Percentiles rank a stretch among this genome's conserved stretches.
Conservation (phyloP, 2,888 invertebrate species). For the Ichneumoninae sp. region DNA sequence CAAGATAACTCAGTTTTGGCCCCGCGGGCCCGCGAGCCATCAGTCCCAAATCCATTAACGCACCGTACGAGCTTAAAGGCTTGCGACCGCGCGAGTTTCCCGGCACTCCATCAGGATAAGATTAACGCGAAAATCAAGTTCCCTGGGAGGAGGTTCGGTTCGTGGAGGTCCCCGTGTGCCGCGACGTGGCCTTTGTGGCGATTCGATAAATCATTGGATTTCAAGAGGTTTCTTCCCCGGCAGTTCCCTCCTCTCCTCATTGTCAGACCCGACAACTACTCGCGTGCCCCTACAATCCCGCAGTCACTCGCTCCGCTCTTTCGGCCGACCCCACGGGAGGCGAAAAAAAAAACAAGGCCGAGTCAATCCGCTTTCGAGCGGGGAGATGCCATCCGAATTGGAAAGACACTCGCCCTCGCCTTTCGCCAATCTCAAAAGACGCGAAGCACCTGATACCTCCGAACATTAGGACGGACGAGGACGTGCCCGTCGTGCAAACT, state of each 20-base stretch:
- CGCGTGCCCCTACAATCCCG: conserved; percentile 57
- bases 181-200: conserved; percentile 70
- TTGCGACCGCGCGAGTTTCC: conserved; percentile 41
- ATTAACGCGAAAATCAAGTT: conserved; percentile 69
- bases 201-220: conserved; percentile 75
- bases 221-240: conserved; percentile 66
- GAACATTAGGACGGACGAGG: conserved; percentile 37
- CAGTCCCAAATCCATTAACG: conserved; percentile 62
- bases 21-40: conserved; percentile 38
- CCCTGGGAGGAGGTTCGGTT: conserved; percentile 49
- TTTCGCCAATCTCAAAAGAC: conserved; percentile 52
- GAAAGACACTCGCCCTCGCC: conserved; percentile 39
- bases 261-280: conserved; percentile 65
- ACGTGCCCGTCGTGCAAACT: conserved; percentile 62
- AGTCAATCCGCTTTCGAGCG: conserved; percentile 62
- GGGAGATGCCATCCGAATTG: conserved; percentile 49
- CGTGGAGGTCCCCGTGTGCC: conserved; percentile 55
- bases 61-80: conserved; percentile 2
- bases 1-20: conserved; percentile 56
- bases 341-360: conserved; percentile 38
- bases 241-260: conserved; percentile 62
- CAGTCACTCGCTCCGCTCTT: conserved; percentile 18
- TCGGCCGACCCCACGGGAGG: conserved; percentile 41
- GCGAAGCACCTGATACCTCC: conserved; percentile 59
- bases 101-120: conserved; percentile 70